Percentiles rank a stretch among this genome's conserved stretches.
Evolutionary conservation across 2,888 invertebrate genomes (phyloP).

Genomic region (Oegoconia quadripuncta): DNA sequence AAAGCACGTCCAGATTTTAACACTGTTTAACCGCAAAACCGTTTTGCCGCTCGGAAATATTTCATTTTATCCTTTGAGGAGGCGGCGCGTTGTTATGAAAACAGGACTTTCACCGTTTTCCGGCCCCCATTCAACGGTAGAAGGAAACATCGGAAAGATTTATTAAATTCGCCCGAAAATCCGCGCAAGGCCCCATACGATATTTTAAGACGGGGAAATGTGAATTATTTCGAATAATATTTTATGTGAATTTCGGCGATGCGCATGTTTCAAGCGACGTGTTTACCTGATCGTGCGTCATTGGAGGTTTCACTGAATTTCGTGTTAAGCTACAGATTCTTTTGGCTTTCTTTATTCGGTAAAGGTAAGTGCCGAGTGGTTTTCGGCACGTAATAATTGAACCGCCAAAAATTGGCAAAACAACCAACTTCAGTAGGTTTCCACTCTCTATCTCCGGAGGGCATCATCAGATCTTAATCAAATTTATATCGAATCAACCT

Average conservation of each 20-base stretch:
- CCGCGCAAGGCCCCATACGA: slow-evolving; percentile 20
- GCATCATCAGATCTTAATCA: too few relatives aligned
- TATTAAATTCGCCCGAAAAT: slow-evolving; percentile 51
- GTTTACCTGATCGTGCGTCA: too few relatives aligned
- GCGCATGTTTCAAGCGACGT: not conserved
- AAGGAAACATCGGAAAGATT: slow-evolving; percentile 52
- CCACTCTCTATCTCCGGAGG: too few relatives aligned
- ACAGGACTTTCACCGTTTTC: slow-evolving; percentile 40
- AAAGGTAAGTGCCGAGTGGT: too few relatives aligned
- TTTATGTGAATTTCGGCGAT: slow-evolving; percentile 4
- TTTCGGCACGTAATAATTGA: too few relatives aligned
- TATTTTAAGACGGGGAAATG: slow-evolving; percentile 31
- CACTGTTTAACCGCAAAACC: slow-evolving; percentile 28
- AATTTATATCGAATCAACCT: too few relatives aligned
- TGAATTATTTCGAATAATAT: slow-evolving; percentile 24
- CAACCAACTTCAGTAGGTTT: too few relatives aligned
- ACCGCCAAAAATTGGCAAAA: too few relatives aligned
- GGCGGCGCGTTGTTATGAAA: slow-evolving; percentile 44
- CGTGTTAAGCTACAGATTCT: too few relatives aligned
- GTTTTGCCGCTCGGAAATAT: slow-evolving; percentile 35
- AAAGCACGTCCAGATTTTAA: slow-evolving; percentile 29
- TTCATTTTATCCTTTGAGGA: slow-evolving; percentile 45
- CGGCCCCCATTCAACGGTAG: slow-evolving; percentile 38
- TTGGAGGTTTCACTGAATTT: too few relatives aligned
- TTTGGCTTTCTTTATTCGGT: too few relatives aligned